These are phyloP conservation scores for Lysandra bellargus DNA, from an alignment of 2,888 invertebrate genomes.

Conservation along the genomic window DNA sequence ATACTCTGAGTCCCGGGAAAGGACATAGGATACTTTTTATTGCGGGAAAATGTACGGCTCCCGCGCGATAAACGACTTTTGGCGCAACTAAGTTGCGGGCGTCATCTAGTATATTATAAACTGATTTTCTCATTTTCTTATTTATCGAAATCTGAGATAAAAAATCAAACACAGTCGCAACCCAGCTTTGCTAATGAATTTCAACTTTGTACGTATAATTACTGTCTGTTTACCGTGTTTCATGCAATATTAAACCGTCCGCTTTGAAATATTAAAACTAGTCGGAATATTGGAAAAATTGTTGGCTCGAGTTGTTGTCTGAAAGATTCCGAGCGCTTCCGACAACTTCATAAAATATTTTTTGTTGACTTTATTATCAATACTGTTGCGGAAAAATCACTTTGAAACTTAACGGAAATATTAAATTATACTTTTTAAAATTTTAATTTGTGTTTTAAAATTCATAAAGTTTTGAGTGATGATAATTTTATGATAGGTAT, in stretches of 20 bases:
- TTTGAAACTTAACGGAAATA: not conserved
- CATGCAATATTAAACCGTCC: conserved; percentile 29
- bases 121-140: no score
- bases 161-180: no score
- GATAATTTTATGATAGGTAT: no score
- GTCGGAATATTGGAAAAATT: conserved; percentile 32
- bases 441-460: not conserved
- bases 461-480: not conserved
- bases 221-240: conserved; percentile 27
- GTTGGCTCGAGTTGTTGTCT: conserved; percentile 22
- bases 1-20: not conserved
- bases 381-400: conserved; percentile 1
- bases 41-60: no score
- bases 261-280: conserved; percentile 26
- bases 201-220: not conserved
- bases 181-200: not conserved
- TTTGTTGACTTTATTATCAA: conserved; percentile 13
- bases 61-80: no score
- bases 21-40: not conserved
- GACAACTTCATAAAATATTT: conserved; percentile 28
- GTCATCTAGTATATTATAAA: no score
- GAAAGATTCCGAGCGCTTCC: conserved; percentile 24
- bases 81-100: no score
- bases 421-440: not conserved
- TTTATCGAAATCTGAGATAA: no score